Conservation (phyloP, 53 echinoderm and acorn worm species). For the Glandiceps talaboti region DNA sequence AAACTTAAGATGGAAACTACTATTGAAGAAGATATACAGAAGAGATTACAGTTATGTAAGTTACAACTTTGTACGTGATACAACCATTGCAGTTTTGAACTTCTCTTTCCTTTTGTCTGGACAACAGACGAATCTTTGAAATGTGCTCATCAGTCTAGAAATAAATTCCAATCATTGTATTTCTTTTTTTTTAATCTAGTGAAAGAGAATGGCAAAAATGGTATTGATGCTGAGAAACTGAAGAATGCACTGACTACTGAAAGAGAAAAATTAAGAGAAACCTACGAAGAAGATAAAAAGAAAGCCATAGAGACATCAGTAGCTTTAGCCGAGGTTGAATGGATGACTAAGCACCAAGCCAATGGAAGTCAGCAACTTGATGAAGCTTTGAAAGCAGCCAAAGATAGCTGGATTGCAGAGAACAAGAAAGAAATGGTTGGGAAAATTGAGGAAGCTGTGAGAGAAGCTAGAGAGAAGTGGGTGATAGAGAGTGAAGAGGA, state of each 20-base stretch:
- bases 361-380: slow-evolving; percentile 22
- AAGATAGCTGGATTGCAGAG: slow-evolving; percentile 3
- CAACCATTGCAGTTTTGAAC: too few relatives aligned
- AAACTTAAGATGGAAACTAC: neutral
- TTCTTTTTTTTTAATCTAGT: neutral
- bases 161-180: too few relatives aligned
- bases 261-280: neutral
- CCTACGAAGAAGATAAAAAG: neutral
- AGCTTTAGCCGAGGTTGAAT: slow-evolving; percentile 16
- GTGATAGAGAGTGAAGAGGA: too few relatives aligned
- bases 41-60: neutral
- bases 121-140: too few relatives aligned
- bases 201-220: neutral
- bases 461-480: too few relatives aligned
- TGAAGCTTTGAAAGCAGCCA: slow-evolving; percentile 14
- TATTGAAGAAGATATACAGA: neutral
- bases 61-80: too few relatives aligned
- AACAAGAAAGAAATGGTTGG: slow-evolving; percentile 11
- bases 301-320: neutral
- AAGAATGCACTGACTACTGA: neutral
- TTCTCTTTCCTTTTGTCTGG: too few relatives aligned
- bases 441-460: slow-evolving; percentile 5
- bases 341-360: slow-evolving; percentile 36
- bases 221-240: neutral
- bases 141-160: too few relatives aligned